Evolutionary conservation across 2,113 vertebrate genomes (phyloP), one percentile per base, ranked within the genome.

Genomic region (Oenanthe melanoleuca): DNA sequence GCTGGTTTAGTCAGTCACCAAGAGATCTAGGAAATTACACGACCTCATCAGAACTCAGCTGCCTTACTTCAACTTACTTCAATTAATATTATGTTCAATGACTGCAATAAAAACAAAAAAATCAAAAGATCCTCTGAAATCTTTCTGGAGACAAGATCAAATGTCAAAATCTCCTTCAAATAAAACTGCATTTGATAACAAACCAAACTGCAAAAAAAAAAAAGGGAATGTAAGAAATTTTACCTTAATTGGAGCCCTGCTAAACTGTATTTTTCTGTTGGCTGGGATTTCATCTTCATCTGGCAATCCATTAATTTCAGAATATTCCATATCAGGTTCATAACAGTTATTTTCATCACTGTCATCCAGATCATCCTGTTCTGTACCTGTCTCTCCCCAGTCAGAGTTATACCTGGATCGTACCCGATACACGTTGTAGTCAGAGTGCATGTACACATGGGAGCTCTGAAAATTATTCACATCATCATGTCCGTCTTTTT

Each of bases 261-360:
- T 99, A 96, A 99, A 99, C 94, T 98, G 94, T 93, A 99, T 99
- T 97, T 99, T 99, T 93, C 99, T 98, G 73, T 98, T 98, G 61
- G 97, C 92, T 80, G 99, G 99, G 93, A 99, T 98, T 92, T 99
- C 98, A 14, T 98, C 98, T 97, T 99, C 99, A 73, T 99, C 98
- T 5, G 98, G 98, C 91, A 99, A 97, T 79, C 99, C 99, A 33
- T 97, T 96, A 65, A 99, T 98, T 97, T 99, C 99, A 2, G 97
- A 98, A 94, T 98, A 98, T 78, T 99, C 99, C 81, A 98, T 98
- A 92, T 99, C 99, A 2, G 99, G 99, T 72, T 99, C 99, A 5
- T 99, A 99, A 97, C 97, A 98, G 65, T 96, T 97, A 89, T 98
- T 98, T 73, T 99, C 99, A 34, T 99, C 99, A 47, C 98, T 99